Conservation (phyloP, 2,113 vertebrate genomes). For the Nymphicus hollandicus region DNA sequence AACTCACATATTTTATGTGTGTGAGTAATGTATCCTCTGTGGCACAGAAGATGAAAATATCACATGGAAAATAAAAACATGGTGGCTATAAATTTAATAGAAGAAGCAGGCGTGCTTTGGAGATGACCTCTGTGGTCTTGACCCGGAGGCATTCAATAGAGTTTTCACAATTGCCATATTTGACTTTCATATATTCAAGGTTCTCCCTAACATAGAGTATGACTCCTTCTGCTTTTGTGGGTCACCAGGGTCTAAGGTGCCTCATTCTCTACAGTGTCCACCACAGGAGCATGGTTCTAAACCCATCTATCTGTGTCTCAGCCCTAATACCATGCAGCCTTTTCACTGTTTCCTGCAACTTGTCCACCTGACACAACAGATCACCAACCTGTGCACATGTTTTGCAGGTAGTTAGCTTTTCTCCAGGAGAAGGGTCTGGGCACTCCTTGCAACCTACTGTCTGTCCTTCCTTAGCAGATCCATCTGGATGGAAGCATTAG, state of each 20-base stretch:
- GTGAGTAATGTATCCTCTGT: slow-evolving; percentile 23
- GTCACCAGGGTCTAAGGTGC: background rate
- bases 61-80: slow-evolving; percentile 9
- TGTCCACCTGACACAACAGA: background rate
- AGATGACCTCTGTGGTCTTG: background rate
- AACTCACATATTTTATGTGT: slow-evolving; percentile 25
- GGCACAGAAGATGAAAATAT: slow-evolving; percentile 20
- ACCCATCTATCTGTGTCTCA: background rate
- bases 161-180: background rate
- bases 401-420: background rate
- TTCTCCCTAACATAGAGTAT: background rate
- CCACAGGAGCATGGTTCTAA: background rate
- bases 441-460: background rate
- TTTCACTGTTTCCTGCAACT: background rate
- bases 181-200: background rate
- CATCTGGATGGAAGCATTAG: background rate
- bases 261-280: background rate
- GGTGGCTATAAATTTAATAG: background rate
- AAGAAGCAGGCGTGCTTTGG: background rate
- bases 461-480: background rate
- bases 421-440: background rate
- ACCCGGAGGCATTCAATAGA: background rate
- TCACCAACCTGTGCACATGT: background rate
- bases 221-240: background rate
- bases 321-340: background rate